Base-by-base conservation (phyloP, 1,140 invertebrate species). In the Drosophila busckii region DNA sequence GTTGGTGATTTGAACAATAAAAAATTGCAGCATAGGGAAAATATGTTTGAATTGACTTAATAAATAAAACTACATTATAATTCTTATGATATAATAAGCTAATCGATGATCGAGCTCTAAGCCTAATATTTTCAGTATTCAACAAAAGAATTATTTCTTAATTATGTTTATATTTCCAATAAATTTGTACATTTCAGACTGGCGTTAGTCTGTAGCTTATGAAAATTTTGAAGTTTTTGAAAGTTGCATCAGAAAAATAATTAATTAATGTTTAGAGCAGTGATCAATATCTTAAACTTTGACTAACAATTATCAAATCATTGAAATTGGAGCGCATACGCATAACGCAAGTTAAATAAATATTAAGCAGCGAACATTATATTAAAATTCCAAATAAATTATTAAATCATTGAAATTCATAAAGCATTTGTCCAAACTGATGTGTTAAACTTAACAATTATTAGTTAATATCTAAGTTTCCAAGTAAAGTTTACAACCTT, bases 371-470 rank as follows among this genome's bases (percentile, higher is more conserved):
- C 23, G 17, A 45, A 1, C 7, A 29, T 1, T 25, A 3, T 44
- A 25, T 45, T 44, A 17, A 49, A 59, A 48, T 17, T n/a, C n/a
- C 20, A 52, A n/a, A n/a, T n/a, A n/a, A n/a, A n/a, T n/a, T n/a
- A n/a, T n/a, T n/a, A n/a, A n/a, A n/a, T n/a, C n/a, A n/a, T n/a
- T n/a, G n/a, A n/a, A n/a, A n/a, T 37, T n/a, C 29, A 44, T 8
- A 13, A 8, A 4, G 42, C 70, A 76, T 46, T 42, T 76, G 3
- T 68, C 52, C 34, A 35, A 75, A 59, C 58, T 64, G 59, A 50
- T n/a, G n/a, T n/a, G n/a, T n/a, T n/a, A n/a, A n/a, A n/a, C n/a
- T n/a, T n/a, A 32, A 53, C 44, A 15, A 19, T n/a, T n/a, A n/a
- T n/a, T n/a, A n/a, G n/a, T n/a, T 23, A 23, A 56, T 31, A 15